Percentiles rank a stretch among this genome's conserved stretches.
Conservation (phyloP, 2,888 invertebrate genomes). For the Molanna angustata region DNA sequence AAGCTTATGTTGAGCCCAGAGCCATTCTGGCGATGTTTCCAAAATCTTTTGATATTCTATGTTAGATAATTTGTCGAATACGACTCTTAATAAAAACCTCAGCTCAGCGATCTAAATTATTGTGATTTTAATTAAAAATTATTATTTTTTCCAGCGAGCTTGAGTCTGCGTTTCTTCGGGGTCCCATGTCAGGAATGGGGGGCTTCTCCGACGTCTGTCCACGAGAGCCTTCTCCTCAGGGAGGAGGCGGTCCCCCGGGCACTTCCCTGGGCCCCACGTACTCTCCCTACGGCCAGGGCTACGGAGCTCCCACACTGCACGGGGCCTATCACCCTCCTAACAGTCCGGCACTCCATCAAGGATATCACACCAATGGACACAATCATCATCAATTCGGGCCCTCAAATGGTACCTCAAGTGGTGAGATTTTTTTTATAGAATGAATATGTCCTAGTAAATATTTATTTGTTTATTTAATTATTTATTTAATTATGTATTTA, state of each 20-base stretch:
- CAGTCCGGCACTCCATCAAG: slow-evolving; percentile 58
- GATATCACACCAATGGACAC: slow-evolving; percentile 59
- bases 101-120: too few relatives aligned
- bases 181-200: slow-evolving; percentile 39
- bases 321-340: slow-evolving; percentile 55
- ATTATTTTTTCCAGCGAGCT: slow-evolving; percentile 28
- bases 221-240: slow-evolving; percentile 43
- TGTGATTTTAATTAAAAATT: too few relatives aligned
- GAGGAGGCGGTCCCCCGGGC: slow-evolving; percentile 39
- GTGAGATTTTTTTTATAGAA: too few relatives aligned
- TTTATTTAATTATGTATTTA: too few relatives aligned
- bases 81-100: too few relatives aligned
- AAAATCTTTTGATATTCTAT: too few relatives aligned
- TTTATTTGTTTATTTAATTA: too few relatives aligned
- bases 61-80: too few relatives aligned
- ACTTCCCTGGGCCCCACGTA: slow-evolving; percentile 13
- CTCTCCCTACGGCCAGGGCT: slow-evolving; percentile 43
- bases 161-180: slow-evolving; percentile 30
- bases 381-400: slow-evolving; percentile 48
- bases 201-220: slow-evolving; percentile 34
- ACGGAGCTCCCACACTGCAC: slow-evolving; percentile 51
- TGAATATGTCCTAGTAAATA: too few relatives aligned
- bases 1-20: too few relatives aligned
- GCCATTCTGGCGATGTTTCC: too few relatives aligned
- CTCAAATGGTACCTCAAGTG: slow-evolving; percentile 51